Evolutionary conservation across 53 echinoderm and acorn worm genomes (phyloP), one percentile per base, ranked within the genome.

Genomic region (Mesocentrotus franciscanus): DNA sequence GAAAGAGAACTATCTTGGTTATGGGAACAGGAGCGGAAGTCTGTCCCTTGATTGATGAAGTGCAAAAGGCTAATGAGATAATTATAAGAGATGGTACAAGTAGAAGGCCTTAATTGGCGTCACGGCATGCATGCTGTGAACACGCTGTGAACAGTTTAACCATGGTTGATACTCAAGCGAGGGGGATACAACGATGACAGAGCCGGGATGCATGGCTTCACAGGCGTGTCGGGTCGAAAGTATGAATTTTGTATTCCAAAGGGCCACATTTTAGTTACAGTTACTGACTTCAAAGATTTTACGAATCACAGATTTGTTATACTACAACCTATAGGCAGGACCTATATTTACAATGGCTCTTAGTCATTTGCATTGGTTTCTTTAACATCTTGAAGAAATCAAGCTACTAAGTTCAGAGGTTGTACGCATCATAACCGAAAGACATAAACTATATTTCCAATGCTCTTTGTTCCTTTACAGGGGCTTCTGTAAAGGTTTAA

Each of bases 41-140:
- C 42, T 18, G 12, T 87, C 87, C 27, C 57, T 57, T 87, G 87
- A 87, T 17, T 87, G 58, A 58, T 58, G 29, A 87, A 57, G 87
- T 87, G 87, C 27, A 11, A 56, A 87, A 20, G 87, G 87, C 22
- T 87, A 87, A 87, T 87, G 87, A 87, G 57, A 58, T 12, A 27
- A 58, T 56, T 87, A 20, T 11, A 87, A 57, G 26, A 56, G 57
- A 87, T 26, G 58, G 29, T 42, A 18, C 18, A 84, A 4, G 84
- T 39, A 42, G 17, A 16, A 64, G 39, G 36, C 36, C 42, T 81
- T n/a, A n/a, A n/a, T n/a, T 3, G 11, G 58, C 10, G 22, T n/a
- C 56, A 87, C 87, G 26, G 87, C 87, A 57, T 24, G 87, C 58
- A 87, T 24, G 87, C 87, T 56, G 87, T 12, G 58, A n/a, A 26